Evolutionary conservation across 2,888 invertebrate genomes (phyloP).

Genomic region (Amblyteles armatorius): DNA sequence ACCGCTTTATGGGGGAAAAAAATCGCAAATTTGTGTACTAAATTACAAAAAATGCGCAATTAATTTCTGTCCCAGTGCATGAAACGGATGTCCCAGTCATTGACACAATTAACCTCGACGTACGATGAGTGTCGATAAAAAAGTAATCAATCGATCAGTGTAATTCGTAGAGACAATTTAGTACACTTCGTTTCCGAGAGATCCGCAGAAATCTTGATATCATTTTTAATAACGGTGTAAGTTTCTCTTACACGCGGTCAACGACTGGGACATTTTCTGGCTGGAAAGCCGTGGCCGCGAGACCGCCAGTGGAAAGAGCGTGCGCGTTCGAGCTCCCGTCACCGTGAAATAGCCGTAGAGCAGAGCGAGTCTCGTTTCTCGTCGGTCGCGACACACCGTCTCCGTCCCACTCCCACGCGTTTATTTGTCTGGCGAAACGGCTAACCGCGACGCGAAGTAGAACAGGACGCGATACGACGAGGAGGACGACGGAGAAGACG

Average conservation of each 20-base stretch:
- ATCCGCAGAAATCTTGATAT: neutral
- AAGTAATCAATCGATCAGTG: too few species aligned
- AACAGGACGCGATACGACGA: constrained; percentile 47
- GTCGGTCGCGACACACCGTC: constrained; percentile 29
- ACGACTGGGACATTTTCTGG: neutral
- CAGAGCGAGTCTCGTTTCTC: constrained; percentile 32
- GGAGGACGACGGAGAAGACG: constrained; percentile 34
- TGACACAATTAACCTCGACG: too few species aligned
- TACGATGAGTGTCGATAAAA: too few species aligned
- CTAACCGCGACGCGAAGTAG: constrained; percentile 52
- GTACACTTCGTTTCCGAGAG: neutral
- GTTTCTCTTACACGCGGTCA: neutral
- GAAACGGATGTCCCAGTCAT: too few species aligned
- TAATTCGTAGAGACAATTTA: neutral
- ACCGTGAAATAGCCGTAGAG: constrained; percentile 34
- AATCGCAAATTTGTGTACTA: neutral
- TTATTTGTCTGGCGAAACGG: constrained; percentile 47
- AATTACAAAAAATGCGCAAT: neutral
- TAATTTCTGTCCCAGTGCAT: neutral
- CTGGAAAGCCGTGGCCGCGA: neutral
- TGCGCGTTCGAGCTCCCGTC: constrained; percentile 33
- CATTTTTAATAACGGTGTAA: neutral
- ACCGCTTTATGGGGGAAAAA: neutral
- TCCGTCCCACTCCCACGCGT: constrained; percentile 46
- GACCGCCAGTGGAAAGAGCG: constrained; percentile 5